Evolutionary conservation across 2,797 vertebrate species (phyloP).

Genomic region (Cuculus canorus): DNA sequence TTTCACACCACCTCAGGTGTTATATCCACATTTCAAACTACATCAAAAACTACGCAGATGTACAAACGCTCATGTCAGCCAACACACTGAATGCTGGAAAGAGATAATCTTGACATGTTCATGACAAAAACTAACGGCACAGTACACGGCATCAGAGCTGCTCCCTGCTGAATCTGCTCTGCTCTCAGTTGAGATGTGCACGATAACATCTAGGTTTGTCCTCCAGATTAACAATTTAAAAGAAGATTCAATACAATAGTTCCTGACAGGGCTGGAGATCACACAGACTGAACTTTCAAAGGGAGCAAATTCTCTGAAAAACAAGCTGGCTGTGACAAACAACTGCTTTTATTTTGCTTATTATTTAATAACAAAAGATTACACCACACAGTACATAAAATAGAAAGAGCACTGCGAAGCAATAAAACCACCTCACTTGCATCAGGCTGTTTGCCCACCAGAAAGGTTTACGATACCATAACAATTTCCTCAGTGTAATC

Average conservation of each 20-base stretch:
- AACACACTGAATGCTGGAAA: conserved; percentile 1
- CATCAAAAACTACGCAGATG: conserved; percentile 26
- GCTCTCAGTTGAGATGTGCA: conserved; percentile 23
- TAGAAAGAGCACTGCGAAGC: neutral
- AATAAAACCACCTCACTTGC: neutral
- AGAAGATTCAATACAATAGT: conserved; percentile 50
- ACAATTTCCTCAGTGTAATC: conserved; percentile 28
- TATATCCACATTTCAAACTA: conserved; percentile 14
- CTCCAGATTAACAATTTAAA: conserved; percentile 62
- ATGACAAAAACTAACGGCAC: neutral
- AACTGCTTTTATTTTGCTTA: conserved; percentile 65
- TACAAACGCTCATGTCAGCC: conserved; percentile 31
- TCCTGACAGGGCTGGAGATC: conserved; percentile 65
- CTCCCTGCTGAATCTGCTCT: neutral
- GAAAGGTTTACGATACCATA: conserved; percentile 20
- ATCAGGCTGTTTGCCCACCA: neutral
- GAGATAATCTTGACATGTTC: conserved; percentile 45
- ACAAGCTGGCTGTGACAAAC: conserved; percentile 60
- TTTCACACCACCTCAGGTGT: conserved; percentile 2
- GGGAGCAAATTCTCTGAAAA: conserved; percentile 38
- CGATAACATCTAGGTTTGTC: conserved; percentile 30
- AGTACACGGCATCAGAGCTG: conserved; percentile 40
- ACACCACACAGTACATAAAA: conserved; percentile 7
- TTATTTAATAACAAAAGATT: conserved; percentile 64
- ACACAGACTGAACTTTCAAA: conserved; percentile 68